Base-by-base conservation (phyloP, 1,140 invertebrate species). In the Coboldia fuscipes region DNA sequence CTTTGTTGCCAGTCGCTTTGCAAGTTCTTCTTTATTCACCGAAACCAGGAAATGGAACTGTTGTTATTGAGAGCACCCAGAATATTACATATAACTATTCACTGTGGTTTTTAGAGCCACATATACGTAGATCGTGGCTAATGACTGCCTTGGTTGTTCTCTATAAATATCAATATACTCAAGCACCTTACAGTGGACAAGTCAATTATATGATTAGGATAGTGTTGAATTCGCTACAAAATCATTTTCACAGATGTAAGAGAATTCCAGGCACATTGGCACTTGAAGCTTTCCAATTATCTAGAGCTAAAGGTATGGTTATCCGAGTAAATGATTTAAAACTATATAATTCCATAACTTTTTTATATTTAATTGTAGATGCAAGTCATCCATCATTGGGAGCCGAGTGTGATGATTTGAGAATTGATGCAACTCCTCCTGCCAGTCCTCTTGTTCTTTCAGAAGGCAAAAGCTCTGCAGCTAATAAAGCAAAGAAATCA, bases 141-240 rank as follows among this genome's bases (percentile, higher is more conserved):
- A 79, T 85, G 61, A 69, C 89, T 15, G 50, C 96, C 13, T 68
- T 97, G n/a, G 84, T 97, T 9, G 72, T 97, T 39, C 62, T 98
- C 1, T 98, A 98, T 49, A 98, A 98, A 82, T 96, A 94, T 54
- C 80, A 90, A 43, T 96, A 94, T 50, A 78, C 71, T 36, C 72
- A 72, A 34, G 75, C 76, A n/a, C 70, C 78, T 0, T 61, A 83
- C 40, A 81, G 75, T 45, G 68, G 64, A 18, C 76, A 84, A 44
- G 66, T 93, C 3, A 74, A 82, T 38, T 66, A 73, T 2, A 60
- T 94, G 29, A 74, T 97, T 26, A 70, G 76, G 44, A 85, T 96
- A 42, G 78, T 96, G n/a, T 65, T 97, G 30, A 90, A 92, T 51
- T 94, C 89, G 0, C 52, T 97, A 30, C 80, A 93, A 45, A 71